Conservation (phyloP, 2,113 vertebrate species). For the Brachyhypopomus occidentalis region DNA sequence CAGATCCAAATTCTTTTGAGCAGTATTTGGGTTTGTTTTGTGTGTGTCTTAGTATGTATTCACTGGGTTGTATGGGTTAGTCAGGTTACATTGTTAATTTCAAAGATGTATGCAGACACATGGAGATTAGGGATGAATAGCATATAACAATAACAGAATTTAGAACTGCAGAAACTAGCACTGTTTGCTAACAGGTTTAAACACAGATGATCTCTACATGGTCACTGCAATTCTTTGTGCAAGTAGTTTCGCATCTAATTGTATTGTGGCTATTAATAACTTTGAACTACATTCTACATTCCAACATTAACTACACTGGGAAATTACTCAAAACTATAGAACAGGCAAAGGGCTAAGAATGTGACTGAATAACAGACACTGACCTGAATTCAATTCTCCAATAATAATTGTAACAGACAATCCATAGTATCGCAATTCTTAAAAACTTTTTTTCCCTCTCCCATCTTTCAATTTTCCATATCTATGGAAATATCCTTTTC, state of each 20-base stretch:
- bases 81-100: neutral
- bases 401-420: neutral
- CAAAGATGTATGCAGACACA: neutral
- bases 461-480: neutral
- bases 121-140: neutral
- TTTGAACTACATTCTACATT: neutral
- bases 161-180: neutral
- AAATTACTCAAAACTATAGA: neutral
- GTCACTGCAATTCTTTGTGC: neutral
- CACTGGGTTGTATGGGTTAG: neutral
- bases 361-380: neutral
- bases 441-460: neutral
- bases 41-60: neutral
- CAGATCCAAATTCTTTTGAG: neutral
- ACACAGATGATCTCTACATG: neutral
- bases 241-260: neutral
- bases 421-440: too few species aligned
- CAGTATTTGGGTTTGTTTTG: neutral
- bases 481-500: slow-evolving; percentile 57
- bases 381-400: neutral
- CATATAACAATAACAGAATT: neutral
- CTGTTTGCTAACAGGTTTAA: too few species aligned
- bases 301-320: neutral
- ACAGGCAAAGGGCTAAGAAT: neutral
- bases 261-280: neutral